Base-by-base conservation (phyloP, 2,888 invertebrate species). In the Hecatera dysodea region DNA sequence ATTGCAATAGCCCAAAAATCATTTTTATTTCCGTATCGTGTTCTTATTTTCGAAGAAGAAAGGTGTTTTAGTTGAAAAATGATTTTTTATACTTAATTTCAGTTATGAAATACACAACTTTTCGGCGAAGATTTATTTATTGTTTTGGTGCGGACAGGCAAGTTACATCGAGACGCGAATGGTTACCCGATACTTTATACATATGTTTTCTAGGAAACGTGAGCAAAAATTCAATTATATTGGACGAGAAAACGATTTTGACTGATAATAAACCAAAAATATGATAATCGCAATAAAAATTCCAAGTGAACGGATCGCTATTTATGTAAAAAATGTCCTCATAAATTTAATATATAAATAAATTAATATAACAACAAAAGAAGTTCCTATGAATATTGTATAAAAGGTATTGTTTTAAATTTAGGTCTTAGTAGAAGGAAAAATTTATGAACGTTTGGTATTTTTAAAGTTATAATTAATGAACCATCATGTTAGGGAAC, bases 361-460 rank as follows among this genome's bases (percentile, higher is more conserved):
- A 95, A 95, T 94, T 94, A 89, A 95, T 94, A 93, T 95, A 95
- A 95, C 95, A 95, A 95, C 95, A 95, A 95, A 95, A 94, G 94
- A 95, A 96, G 96, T 96, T 95, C 96, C 96, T 96, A 96, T 95
- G 94, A 95, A 95, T 95, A 95, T 95, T 95, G 95, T 95, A 95
- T 95, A 95, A 95, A 95, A 92, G 90, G 94, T 95, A 95, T 95
- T 95, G 93, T 89, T 95, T 95, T 95, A 95, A 95, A 94, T 95
- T 95, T 95, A 95, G 96, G 93, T 95, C 94, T 93, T 95, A 95
- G 94, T 94, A 94, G 94, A 95, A 91, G 94, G 93, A 93, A 95
- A 95, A 95, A 94, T 93, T 95, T 95, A 95, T 94, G 93, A 92
- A 94, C 91, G 95, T 96, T 96, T 94, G 95, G 95, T 95, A 94